Evolutionary conservation across 2,888 invertebrate genomes (phyloP), one percentile per base, ranked within the genome.

Genomic region (Leptura quadrifasciata): DNA sequence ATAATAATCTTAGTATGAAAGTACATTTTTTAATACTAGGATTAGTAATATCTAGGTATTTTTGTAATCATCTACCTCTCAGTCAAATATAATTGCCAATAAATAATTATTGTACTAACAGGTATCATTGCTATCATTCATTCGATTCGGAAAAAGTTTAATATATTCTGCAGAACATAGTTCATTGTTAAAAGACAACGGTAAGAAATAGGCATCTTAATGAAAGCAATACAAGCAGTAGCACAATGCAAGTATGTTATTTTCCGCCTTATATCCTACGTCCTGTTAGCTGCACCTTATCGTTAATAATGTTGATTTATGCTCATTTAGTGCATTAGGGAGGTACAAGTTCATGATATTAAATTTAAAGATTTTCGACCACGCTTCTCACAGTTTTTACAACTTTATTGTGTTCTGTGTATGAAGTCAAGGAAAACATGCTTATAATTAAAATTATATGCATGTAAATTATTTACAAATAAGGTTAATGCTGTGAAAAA

Each of bases 361-460:
- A 24, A 8, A 21, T 21, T 12, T 24, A 24, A 60, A 60, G 15
- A 27, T 24, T 60, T 60, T 31, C 31, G 31, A 31, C 60, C 31
- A 61, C n/a, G 60, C 27, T 15, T 17, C 47, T 47, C n/a, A 21
- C 18, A 10, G 20, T 65, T 64, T 65, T 65, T 18, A 8, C n/a
- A 27, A 60, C 60, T 68, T 24, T 2, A 31, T 8, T 31, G 6
- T 35, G 60, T 60, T 69, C 18, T 58, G 12, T 20, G 58, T 35
- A 18, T n/a, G 8, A 31, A 57, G 67, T 73, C 73, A 73, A 73
- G 73, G 73, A 35, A 27, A 73, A 73, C 73, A 12, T 17, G 72
- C 63, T 55, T 27, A 52, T 55, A 52, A 17, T 17, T 54, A 54
- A 55, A 55, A 55, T 67, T 24, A 27, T n/a, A 67, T 52, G 12